Conservation (phyloP, 64 coral and sea anemone species). For the Montipora sp. region DNA sequence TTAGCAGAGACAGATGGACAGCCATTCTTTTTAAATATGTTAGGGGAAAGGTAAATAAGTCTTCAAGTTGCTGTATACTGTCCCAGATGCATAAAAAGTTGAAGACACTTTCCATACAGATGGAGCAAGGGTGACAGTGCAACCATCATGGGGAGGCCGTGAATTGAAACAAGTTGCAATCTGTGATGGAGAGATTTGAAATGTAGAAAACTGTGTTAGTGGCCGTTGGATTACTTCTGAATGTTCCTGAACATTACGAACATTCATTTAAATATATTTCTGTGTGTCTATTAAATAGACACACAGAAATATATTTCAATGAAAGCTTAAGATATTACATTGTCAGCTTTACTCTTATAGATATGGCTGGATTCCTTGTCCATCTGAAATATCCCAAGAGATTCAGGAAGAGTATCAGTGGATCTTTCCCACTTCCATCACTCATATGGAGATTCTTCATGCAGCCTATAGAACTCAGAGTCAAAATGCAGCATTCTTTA, state of each 20-base stretch:
- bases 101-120: neutral
- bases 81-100: too few relatives aligned
- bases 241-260: too few relatives aligned
- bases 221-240: too few relatives aligned
- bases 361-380: slow-evolving; percentile 85
- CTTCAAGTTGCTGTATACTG: neutral
- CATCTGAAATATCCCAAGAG: slow-evolving; percentile 64
- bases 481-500: slow-evolving; percentile 78
- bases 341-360: slow-evolving; percentile 11
- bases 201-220: too few relatives aligned
- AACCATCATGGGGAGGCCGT: too few relatives aligned
- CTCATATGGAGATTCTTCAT: slow-evolving; percentile 92
- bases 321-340: neutral
- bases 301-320: neutral
- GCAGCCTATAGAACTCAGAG: slow-evolving; percentile 76
- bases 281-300: too few relatives aligned
- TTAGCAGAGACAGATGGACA: slow-evolving; percentile 69
- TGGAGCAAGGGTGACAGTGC: too few relatives aligned
- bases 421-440: slow-evolving; percentile 86
- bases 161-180: neutral
- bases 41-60: slow-evolving; percentile 68
- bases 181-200: neutral
- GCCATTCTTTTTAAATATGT: slow-evolving; percentile 89
- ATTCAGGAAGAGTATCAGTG: slow-evolving; percentile 75
- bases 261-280: too few relatives aligned